A percentile compares a stretch with the other conserved stretches of the same genome.
Conservation (phyloP, 2,797 vertebrate species). For the Spea hammondii region DNA sequence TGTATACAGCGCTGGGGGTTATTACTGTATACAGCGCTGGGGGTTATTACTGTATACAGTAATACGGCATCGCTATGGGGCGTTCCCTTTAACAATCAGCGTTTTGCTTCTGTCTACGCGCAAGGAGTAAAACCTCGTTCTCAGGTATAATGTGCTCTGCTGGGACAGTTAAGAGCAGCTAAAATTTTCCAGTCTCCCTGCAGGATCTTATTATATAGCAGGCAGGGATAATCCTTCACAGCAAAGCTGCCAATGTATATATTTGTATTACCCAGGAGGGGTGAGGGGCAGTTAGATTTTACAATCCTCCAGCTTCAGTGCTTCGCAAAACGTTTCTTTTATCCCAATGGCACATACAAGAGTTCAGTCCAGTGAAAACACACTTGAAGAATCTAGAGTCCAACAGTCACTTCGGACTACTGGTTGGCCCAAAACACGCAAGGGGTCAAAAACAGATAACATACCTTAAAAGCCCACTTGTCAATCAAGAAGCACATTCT, state of each 20-base stretch:
- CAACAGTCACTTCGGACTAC: not conserved
- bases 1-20: too few relatives aligned
- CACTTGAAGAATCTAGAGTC: not conserved
- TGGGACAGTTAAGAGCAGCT: conserved; percentile 14
- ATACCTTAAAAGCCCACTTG: too few relatives aligned
- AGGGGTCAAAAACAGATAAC: too few relatives aligned
- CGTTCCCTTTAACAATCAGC: too few relatives aligned
- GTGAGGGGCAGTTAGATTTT: too few relatives aligned
- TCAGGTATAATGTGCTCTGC: conserved; percentile 12
- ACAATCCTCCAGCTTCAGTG: not conserved
- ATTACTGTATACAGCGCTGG: too few relatives aligned
- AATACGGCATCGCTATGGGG: too few relatives aligned
- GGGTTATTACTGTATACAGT: too few relatives aligned
- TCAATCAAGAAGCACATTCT: too few relatives aligned
- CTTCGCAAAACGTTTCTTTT: not conserved
- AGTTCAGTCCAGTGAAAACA: conserved; percentile 3
- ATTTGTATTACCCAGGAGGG: not conserved
- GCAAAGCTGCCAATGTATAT: not conserved
- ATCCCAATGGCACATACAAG: not conserved
- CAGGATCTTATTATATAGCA: conserved; percentile 10
- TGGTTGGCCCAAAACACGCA: too few relatives aligned
- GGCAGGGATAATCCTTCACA: not conserved
- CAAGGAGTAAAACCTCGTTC: conserved; percentile 13
- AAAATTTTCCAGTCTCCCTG: not conserved
- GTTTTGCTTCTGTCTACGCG: not conserved